Percentiles rank a stretch among this genome's conserved stretches.
Evolutionary conservation across 1,140 invertebrate genomes (phyloP).

Genomic region (Hydropsyche tenuis): DNA sequence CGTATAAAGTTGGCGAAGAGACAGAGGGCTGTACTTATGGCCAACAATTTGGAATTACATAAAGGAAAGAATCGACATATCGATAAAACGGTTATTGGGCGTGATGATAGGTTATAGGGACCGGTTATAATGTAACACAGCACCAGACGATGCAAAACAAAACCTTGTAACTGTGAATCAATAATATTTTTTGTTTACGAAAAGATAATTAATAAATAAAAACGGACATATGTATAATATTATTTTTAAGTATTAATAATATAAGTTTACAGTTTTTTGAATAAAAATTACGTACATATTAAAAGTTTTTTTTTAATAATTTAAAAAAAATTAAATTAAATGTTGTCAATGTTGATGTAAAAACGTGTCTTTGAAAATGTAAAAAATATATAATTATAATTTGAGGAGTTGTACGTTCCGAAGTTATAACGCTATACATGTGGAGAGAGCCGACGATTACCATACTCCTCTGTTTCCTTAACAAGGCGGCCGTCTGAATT

Average conservation of each 20-base stretch:
- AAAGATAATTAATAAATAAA: too few species aligned
- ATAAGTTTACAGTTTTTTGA: too few species aligned
- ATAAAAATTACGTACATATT: too few species aligned
- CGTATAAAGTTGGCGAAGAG: constrained; percentile 26
- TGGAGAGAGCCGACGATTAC: constrained; percentile 43
- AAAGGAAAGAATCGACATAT: constrained; percentile 45
- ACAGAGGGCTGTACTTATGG: constrained; percentile 26
- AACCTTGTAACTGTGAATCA: constrained; percentile 11
- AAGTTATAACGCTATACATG: constrained; percentile 15
- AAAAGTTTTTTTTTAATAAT: too few species aligned
- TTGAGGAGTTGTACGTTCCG: too few species aligned
- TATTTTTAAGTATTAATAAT: too few species aligned
- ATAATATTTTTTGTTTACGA: background rate
- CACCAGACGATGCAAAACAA: constrained; percentile 18
- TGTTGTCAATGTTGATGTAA: too few species aligned
- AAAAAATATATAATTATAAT: too few species aligned
- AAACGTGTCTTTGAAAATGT: too few species aligned
- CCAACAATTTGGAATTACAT: constrained; percentile 41
- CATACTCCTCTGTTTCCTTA: constrained; percentile 41
- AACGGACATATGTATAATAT: too few species aligned
- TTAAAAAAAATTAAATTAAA: too few species aligned
- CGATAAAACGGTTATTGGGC: constrained; percentile 48
- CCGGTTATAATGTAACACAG: constrained; percentile 40
- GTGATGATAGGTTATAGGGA: constrained; percentile 48
- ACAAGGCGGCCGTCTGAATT: constrained; percentile 45